Conservation (phyloP, 2,113 vertebrate genomes). For the Tylochromis polylepis region DNA sequence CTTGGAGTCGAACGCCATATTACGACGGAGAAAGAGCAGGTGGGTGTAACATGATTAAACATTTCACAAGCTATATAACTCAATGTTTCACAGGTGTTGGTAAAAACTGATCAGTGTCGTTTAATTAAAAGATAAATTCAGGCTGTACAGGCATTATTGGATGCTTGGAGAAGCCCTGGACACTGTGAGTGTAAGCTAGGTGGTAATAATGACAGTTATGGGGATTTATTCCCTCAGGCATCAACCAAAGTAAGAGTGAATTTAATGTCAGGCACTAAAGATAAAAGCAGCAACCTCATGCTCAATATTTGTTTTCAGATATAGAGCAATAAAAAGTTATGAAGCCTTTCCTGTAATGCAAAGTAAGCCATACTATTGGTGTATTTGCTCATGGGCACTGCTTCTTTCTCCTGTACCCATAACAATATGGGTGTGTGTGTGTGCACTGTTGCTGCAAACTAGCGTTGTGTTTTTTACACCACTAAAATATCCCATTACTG, state of each 20-base stretch:
- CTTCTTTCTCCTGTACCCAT: background rate
- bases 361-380: background rate
- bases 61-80: background rate
- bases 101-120: background rate
- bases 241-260: background rate
- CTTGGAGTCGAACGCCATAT: conserved; percentile 20
- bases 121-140: background rate
- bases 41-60: conserved; percentile 18
- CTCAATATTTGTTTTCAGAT: conserved; percentile 1
- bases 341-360: background rate
- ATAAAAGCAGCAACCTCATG: conserved; percentile 1
- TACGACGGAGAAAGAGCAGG: conserved; percentile 59
- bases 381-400: background rate
- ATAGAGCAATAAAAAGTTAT: conserved; percentile 16
- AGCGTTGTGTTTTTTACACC: background rate
- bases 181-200: background rate
- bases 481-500: background rate
- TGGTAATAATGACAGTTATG: background rate
- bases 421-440: background rate
- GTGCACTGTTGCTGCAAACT: background rate
- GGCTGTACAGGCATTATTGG: background rate
- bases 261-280: background rate
- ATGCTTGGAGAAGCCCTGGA: background rate
- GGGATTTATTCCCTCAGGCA: background rate
- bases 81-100: background rate